Percentiles rank a stretch among this genome's conserved stretches.
These are phyloP conservation scores for Pseudorhiza aurosa DNA, from an alignment of 30 jellyfish, hydroid and myxozoan species.

Conservation along the genomic window DNA sequence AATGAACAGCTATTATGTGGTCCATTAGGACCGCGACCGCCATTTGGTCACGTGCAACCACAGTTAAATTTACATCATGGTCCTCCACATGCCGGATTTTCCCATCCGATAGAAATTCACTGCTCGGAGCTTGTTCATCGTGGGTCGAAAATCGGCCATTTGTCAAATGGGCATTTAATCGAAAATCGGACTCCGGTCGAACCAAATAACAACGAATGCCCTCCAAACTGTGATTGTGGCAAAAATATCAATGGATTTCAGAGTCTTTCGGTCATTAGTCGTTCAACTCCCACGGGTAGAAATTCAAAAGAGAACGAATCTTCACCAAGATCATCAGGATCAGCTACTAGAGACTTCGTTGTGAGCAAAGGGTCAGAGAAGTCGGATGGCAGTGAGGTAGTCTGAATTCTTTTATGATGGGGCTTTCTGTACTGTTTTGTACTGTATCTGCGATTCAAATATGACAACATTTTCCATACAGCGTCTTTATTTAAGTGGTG, in stretches of 20 bases:
- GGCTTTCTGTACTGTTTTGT: too few relatives aligned
- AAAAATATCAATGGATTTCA: conserved; percentile 19
- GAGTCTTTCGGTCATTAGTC: conserved; percentile 19
- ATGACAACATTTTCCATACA: too few relatives aligned
- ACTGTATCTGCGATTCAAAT: too few relatives aligned
- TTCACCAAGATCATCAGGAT: conserved; percentile 27
- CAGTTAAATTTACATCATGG: conserved; percentile 40
- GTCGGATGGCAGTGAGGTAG: conserved; percentile 28
- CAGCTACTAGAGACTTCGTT: conserved; percentile 26
- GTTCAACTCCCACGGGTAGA: conserved; percentile 17
- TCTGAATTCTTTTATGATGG: too few relatives aligned
- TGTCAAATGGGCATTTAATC: conserved; percentile 36
- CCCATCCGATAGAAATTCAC: conserved; percentile 38
- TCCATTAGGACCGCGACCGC: conserved; percentile 56
- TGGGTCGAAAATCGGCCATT: conserved; percentile 37
- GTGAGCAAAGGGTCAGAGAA: conserved; percentile 32
- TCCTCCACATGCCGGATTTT: conserved; percentile 48
- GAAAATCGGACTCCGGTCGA: conserved; percentile 33
- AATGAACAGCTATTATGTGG: conserved; percentile 49
- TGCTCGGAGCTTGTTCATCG: conserved; percentile 45
- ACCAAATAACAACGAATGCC: conserved; percentile 15
- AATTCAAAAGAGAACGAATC: conserved; percentile 12
- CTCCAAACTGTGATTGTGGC: conserved; percentile 48
- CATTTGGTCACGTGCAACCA: conserved; percentile 44
- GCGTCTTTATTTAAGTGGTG: too few relatives aligned